Base-by-base conservation (phyloP, 2,113 vertebrate genomes). In the Suricata suricatta region DNA sequence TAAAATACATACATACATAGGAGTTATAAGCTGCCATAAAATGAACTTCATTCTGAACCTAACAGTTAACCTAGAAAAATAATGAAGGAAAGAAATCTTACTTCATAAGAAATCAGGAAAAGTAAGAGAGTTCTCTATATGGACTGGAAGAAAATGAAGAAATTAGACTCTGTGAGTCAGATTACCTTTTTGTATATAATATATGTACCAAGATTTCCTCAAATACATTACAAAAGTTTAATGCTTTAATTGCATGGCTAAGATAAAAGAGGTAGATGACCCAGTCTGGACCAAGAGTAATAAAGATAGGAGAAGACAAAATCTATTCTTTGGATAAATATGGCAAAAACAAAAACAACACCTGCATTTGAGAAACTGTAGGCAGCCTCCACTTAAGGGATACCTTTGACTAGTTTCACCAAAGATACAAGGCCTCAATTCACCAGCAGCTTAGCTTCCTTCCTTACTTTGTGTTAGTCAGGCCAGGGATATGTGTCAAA, bases 61-160 rank as follows among this genome's bases (percentile, higher is more conserved):
- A 72, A 44, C 63, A 63, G 3, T 92, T 94, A 96, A 92, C 41
- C 23, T 71, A 84, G 83, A 88, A 88, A 97, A 95, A 57, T 60
- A 95, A 38, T 12, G 63, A 74, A 35, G 19, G 17, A 68, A 81
- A 50, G 50, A 95, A 90, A 38, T 77, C 77, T 88, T 50, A 77
- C 41, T 77, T 95, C 17, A 2, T 77, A 47, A 44, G 27, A 76
- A 77, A 76, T 41, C 50, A 77, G 52, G 35, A 86, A 60, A 95
- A 86, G n/a, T 47, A 63, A 91, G 33, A 81, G 27, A 80, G 50
- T 25, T 35, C 33, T 93, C 47, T 52, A 54, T 6, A 38, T 17
- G 17, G 10, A 83, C 63, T 79, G 21, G 60, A 83, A 66, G 57
- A 29, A 79, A 83, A 44, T 69, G n/a, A 69, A 85, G 50, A 90